These are phyloP conservation scores for Hetaerina titia DNA, from an alignment of 2,888 invertebrate species.

Conservation along the genomic window DNA sequence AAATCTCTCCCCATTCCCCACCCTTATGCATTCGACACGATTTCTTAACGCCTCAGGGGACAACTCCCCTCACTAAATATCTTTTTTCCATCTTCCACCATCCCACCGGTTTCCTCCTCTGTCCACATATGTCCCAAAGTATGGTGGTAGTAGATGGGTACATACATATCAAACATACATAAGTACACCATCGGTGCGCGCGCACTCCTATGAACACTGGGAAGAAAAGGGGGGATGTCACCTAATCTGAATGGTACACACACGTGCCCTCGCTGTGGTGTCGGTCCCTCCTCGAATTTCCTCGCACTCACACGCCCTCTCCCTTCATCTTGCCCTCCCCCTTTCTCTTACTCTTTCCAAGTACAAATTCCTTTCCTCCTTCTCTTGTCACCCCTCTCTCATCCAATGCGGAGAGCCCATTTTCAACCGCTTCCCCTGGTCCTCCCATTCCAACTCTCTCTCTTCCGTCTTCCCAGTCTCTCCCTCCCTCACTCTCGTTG, in stretches of 20 bases:
- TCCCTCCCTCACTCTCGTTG: too few species aligned
- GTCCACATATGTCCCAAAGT: neutral
- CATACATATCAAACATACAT: too few species aligned
- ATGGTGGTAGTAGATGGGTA: too few species aligned
- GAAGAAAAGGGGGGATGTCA: constrained; percentile 18
- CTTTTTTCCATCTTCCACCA: neutral
- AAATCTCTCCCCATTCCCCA: too few species aligned
- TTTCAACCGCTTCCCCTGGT: too few species aligned
- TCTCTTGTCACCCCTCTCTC: too few species aligned
- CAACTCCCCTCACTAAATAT: too few species aligned
- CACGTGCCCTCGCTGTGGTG: neutral
- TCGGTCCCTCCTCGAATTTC: neutral
- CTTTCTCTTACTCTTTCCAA: neutral
- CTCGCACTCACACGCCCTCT: neutral
- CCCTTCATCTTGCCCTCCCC: neutral
- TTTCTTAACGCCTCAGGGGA: too few species aligned
- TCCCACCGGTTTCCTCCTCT: constrained; percentile 11
- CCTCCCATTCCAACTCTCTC: too few species aligned
- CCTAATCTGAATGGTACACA: constrained; percentile 44
- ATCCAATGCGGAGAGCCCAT: too few species aligned
- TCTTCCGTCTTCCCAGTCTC: too few species aligned
- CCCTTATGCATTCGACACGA: too few species aligned
- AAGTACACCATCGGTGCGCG: neutral
- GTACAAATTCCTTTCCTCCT: neutral
- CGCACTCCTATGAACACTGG: neutral